Evolutionary conservation across 2,888 invertebrate genomes (phyloP), one percentile per base, ranked within the genome.

Genomic region (Hirtodrosophila duncani): DNA sequence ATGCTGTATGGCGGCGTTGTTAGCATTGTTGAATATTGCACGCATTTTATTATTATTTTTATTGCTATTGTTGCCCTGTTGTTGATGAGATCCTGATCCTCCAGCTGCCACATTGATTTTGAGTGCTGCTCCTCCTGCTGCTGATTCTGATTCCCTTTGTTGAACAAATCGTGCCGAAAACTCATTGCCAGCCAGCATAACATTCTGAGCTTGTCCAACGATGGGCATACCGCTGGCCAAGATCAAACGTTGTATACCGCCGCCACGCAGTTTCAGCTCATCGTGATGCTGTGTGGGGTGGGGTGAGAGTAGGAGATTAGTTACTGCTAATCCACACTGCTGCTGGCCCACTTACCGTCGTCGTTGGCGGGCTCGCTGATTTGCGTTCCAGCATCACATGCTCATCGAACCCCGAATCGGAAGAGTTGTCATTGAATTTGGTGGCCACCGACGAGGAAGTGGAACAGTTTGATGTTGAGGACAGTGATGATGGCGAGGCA

Each of bases 361-460:
- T 84, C 74, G 82, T 60, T 41, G 85, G 83, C 14, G 85, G 81
- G 68, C 84, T 86, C 7, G 79, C 81, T 6, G 86, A 84, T 58
- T 86, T 86, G 18, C 84, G 81, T 17, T 87, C 87, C 18, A 83
- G 75, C 18, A n/a, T n/a, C n/a, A 84, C 67, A 63, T 86, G 84
- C 72, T 92, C 92, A 78, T 92, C 92, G 70, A 92, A 92, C 3
- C 92, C 92, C 0, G 92, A 92, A 84, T 92, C 92, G 0, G 92
- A 92, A 20, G 92, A 92, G 71, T 91, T 91, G 74, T 92, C 92
- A 84, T 90, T 91, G 45, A 86, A 87, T 67, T 87, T 87, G 23
- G 81, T 84, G 9, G 84, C 82, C 45, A 77, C 72, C 37, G 85
- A 78, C 3, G 84, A 79, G 0, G 77, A 75, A 13, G 82, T 81